Evolutionary conservation across 1,140 invertebrate genomes (phyloP).

Genomic region (Phortica variegata): DNA sequence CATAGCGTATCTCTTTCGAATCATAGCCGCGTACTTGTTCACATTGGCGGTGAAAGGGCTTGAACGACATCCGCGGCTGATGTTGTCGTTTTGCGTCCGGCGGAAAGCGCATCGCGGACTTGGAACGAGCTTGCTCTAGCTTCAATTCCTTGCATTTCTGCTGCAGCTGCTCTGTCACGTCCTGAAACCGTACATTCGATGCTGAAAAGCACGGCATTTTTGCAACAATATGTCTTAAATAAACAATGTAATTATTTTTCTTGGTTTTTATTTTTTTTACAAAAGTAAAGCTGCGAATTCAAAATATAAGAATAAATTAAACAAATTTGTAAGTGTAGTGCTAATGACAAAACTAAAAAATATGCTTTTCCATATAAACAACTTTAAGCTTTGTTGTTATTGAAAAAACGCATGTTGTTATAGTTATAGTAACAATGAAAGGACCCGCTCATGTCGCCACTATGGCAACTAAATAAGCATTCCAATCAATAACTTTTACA

Average conservation of each 20-base stretch:
- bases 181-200: conserved; percentile 42
- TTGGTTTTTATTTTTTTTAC: background rate
- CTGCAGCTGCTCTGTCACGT: conserved; percentile 31
- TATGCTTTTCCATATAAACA: background rate
- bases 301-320: background rate
- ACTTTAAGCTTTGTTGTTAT: background rate
- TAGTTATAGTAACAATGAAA: background rate
- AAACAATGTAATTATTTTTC: too few relatives aligned
- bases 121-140: conserved; percentile 18
- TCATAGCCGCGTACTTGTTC: conserved; percentile 34
- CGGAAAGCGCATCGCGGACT: conserved; percentile 34
- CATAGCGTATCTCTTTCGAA: conserved; percentile 35
- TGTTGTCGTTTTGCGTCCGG: conserved; percentile 3
- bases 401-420: background rate
- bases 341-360: background rate
- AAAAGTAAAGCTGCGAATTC: too few relatives aligned
- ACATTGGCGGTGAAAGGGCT: conserved; percentile 19
- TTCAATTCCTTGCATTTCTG: conserved; percentile 28
- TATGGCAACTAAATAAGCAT: too few relatives aligned
- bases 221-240: too few relatives aligned
- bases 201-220: conserved; percentile 47
- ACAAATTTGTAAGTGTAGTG: background rate
- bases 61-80: conserved; percentile 19
- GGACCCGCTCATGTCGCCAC: background rate
- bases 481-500: too few relatives aligned